These are phyloP conservation scores for Nothobranchius kuhntae DNA, from an alignment of 2,113 vertebrate genomes.

Conservation along the genomic window DNA sequence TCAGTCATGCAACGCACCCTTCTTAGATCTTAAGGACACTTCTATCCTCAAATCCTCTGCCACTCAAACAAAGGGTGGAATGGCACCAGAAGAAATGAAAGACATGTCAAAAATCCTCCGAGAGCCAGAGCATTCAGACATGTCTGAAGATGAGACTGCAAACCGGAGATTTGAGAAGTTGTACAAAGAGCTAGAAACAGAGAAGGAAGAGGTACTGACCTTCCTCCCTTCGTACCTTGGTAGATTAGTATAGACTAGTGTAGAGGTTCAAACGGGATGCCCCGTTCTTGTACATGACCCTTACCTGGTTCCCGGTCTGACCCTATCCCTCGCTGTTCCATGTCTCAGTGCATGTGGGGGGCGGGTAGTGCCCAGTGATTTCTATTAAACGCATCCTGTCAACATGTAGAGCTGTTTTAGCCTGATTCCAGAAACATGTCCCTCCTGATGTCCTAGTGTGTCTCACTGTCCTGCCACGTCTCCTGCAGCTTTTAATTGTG, in stretches of 20 bases:
- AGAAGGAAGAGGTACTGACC: slow-evolving; percentile 91
- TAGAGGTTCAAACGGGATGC: slow-evolving; percentile 53
- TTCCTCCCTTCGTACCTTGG: slow-evolving; percentile 75
- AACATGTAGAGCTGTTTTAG: no score
- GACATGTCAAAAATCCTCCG: slow-evolving; percentile 77
- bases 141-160: slow-evolving; percentile 96
- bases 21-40: slow-evolving; percentile 72
- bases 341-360: background rate
- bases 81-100: slow-evolving; percentile 45
- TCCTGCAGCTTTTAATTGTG: no score
- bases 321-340: slow-evolving; percentile 35
- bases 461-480: no score
- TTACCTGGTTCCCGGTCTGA: slow-evolving; percentile 60
- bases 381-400: no score
- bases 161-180: slow-evolving; percentile 94
- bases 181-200: slow-evolving; percentile 92
- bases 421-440: no score
- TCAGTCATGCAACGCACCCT: slow-evolving; percentile 59
- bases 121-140: slow-evolving; percentile 92
- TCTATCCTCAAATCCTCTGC: slow-evolving; percentile 65
- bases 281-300: slow-evolving; percentile 62
- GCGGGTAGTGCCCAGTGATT: no score
- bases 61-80: slow-evolving; percentile 59
- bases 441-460: no score
- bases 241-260: slow-evolving; percentile 87